phyloP scores from a whole-genome alignment of 1,140 invertebrate species.

The Ostrea edulis region DNA sequence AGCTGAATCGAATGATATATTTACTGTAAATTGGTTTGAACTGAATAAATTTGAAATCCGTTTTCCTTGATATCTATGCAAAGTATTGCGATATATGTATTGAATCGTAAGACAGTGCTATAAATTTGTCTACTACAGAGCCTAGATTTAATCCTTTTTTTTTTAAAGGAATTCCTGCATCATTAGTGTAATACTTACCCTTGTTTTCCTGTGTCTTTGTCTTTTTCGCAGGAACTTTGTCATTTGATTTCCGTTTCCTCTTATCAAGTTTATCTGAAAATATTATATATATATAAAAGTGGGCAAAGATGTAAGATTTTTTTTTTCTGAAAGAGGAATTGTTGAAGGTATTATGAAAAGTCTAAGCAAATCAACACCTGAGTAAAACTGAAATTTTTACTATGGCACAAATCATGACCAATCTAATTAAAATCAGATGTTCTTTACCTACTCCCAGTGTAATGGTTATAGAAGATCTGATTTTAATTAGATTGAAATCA shows the following conservation, averaged over 20 bases:
- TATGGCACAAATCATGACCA: background rate
- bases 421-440: too few species aligned
- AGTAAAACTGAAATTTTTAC: background rate
- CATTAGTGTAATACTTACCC: background rate
- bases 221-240: background rate
- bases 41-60: background rate
- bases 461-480: too few species aligned
- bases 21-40: background rate
- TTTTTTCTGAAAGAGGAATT: background rate
- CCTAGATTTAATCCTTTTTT: background rate
- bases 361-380: background rate
- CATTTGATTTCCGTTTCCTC: background rate
- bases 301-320: background rate
- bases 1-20: background rate
- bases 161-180: background rate
- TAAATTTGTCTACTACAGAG: too few species aligned
- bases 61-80: background rate
- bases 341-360: background rate
- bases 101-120: too few species aligned
- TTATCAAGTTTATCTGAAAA: background rate
- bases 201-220: background rate
- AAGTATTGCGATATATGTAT: too few species aligned
- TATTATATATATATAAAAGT: background rate
- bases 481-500: too few species aligned
- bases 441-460: too few species aligned